Evolutionary conservation across 30 jellyfish, hydroid and myxozoan species (phyloP), one percentile per base, ranked within the genome.

Genomic region (Hydractinia echinata): DNA sequence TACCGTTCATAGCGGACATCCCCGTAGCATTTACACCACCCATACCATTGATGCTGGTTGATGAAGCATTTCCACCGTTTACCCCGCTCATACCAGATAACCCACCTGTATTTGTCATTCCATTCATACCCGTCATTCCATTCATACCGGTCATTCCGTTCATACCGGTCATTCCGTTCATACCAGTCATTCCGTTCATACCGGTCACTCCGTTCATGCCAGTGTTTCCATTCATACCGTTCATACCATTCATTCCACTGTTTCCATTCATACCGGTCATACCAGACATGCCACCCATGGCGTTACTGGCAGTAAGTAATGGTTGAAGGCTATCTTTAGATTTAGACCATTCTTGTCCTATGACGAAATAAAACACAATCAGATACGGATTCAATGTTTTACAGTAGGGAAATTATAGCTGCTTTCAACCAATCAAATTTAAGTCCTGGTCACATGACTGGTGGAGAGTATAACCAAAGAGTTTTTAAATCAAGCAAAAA

Each of bases 301-400:
- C 74, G 51, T 64, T 44, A 64, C 39, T 30, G 44, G 51, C 74
- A 64, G 74, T n/a, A 64, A 64, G 74, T 51, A 64, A n/a, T 64
- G 19, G 74, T 13, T 64, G 51, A 7, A 64, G 16, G 19, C 51
- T 44, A 64, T 44, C 19, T 64, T n/a, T 64, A 51, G 74, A 64
- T 44, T 64, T 51, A n/a, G 19, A n/a, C 74, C 74, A 64, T 64
- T 64, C 74, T 64, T 64, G 74, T n/a, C 74, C 74, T 64, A n/a
- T 6, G 44, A 30, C 44, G 44, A 30, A 30, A 30, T 30, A 30
- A 30, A 30, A 30, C 44, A 30, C 44, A 30, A 30, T 30, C 44
- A 30, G 44, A 30, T 30, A 30, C 44, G 2, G 44, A 30, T 30
- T 30, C 44, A 30, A 30, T 30, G 1, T 30, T 30, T 30, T 30